These are phyloP conservation scores for Scatophagus argus DNA, from an alignment of 2,113 vertebrate species.

Conservation along the genomic window DNA sequence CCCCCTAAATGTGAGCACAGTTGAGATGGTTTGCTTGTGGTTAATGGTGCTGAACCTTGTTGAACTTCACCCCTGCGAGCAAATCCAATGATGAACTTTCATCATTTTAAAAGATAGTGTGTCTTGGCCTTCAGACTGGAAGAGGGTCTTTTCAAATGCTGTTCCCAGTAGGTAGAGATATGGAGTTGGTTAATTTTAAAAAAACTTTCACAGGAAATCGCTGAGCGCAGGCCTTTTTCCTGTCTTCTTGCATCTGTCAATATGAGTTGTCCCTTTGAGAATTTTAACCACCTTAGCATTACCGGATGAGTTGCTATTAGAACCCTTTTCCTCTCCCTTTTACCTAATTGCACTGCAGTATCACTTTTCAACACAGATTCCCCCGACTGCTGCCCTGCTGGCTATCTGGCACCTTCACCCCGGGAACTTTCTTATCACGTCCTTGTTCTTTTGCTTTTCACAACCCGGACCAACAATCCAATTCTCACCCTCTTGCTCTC, in stretches of 20 bases:
- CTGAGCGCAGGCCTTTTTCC: conserved; percentile 18
- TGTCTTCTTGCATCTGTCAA: conserved; percentile 39
- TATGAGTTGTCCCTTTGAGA: conserved; percentile 22
- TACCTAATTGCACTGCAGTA: conserved; percentile 40
- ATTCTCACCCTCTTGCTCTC: conserved; percentile 5
- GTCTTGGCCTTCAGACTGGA: too few species aligned
- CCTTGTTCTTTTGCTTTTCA: conserved; percentile 31
- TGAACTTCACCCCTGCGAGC: not conserved
- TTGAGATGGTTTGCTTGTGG: too few species aligned
- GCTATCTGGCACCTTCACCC: conserved; percentile 28
- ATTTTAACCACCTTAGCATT: conserved; percentile 22
- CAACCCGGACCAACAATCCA: conserved; percentile 11
- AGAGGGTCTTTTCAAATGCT: not conserved
- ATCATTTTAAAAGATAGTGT: not conserved
- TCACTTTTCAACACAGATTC: conserved; percentile 19
- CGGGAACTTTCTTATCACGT: conserved; percentile 36
- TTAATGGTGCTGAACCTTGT: too few species aligned
- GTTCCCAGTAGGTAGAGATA: not conserved
- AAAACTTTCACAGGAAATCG: conserved; percentile 46
- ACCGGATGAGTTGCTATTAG: conserved; percentile 36
- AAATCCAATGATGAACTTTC: not conserved
- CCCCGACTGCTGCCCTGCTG: conserved; percentile 24
- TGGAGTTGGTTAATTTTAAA: too few species aligned
- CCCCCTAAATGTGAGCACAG: too few species aligned
- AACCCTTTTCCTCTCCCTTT: conserved; percentile 22